Evolutionary conservation across 2,113 vertebrate genomes (phyloP), one percentile per base, ranked within the genome.

Genomic region (Lepidothrix coronata): DNA sequence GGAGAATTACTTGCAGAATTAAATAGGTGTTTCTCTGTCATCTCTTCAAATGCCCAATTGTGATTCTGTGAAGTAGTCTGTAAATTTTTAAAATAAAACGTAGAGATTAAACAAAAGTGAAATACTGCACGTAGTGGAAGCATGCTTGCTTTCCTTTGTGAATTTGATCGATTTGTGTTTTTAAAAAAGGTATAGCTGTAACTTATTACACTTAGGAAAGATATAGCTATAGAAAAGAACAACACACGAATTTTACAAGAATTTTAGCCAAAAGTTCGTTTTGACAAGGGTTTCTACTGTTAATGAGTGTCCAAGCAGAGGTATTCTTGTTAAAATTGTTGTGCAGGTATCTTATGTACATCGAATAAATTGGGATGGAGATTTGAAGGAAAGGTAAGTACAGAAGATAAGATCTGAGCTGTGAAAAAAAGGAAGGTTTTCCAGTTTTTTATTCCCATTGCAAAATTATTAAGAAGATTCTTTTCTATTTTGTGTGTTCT

Each of bases 221-320:
- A 80, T 94, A 92, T 96, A 98, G 97, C 97, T 98, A 92, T 96
- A 85, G 77, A 55, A 97, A 97, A 97, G 95, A 85, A 84, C 85
- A 97, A 97, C 94, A 95, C 79, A 55, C 46, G 10, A 86, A 63
- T 95, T 93, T 82, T 91, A 51, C 37, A 91, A 67, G n/a, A 52
- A 52, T 21, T 37, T 31, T 44, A 85, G 54, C 31, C 65, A 51
- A 49, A 63, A 58, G 9, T 49, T 82, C n/a, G 16, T 24, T 81
- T 71, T 41, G 59, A 63, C 25, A 7, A 49, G 21, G 52, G 27
- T 87, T 94, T 74, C 37, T 49, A 17, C 14, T 72, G 33, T 54
- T 83, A 59, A 33, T 73, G 37, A 79, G 25, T 11, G 3, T 58
- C 37, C 58, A 76, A 67, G 39, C 33, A 66, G 51, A 35, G 13